Conservation (phyloP, 2,888 invertebrate genomes). For the Drosophila recens region DNA sequence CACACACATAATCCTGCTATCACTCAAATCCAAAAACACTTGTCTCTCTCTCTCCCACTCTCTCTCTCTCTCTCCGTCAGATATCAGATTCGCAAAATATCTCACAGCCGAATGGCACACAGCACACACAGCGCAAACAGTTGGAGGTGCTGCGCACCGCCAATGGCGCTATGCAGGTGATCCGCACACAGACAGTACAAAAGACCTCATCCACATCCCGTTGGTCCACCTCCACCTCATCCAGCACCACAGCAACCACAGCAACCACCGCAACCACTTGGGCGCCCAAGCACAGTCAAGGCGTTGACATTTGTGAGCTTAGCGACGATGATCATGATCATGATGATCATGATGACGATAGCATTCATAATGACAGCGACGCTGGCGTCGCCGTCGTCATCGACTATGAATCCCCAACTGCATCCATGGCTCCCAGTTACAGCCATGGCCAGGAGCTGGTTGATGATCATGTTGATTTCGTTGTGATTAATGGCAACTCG, state of each 20-base stretch:
- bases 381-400: conserved; percentile 51
- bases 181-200: conserved; percentile 87
- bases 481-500: conserved; percentile 72
- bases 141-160: conserved; percentile 91
- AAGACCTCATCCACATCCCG: conserved; percentile 85
- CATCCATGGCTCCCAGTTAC: conserved; percentile 31
- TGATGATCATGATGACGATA: conserved; percentile 37
- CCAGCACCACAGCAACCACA: conserved; percentile 56
- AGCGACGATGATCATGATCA: conserved; percentile 68
- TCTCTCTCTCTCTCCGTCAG: conserved; percentile 69
- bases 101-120: conserved; percentile 85
- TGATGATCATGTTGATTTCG: conserved; percentile 72
- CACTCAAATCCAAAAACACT: conserved; percentile 63
- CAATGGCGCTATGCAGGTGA: conserved; percentile 88
- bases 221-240: conserved; percentile 75
- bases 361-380: conserved; percentile 61
- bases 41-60: conserved; percentile 56
- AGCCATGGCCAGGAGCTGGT: conserved; percentile 66
- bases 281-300: conserved; percentile 42
- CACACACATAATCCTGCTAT: conserved; percentile 57
- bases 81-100: conserved; percentile 86
- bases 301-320: conserved; percentile 78
- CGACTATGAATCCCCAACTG: conserved; percentile 43
- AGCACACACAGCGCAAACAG: conserved; percentile 85
- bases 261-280: conserved; percentile 47